phyloP scores from a whole-genome alignment of 1,140 invertebrate species.

The Planococcus citri region DNA sequence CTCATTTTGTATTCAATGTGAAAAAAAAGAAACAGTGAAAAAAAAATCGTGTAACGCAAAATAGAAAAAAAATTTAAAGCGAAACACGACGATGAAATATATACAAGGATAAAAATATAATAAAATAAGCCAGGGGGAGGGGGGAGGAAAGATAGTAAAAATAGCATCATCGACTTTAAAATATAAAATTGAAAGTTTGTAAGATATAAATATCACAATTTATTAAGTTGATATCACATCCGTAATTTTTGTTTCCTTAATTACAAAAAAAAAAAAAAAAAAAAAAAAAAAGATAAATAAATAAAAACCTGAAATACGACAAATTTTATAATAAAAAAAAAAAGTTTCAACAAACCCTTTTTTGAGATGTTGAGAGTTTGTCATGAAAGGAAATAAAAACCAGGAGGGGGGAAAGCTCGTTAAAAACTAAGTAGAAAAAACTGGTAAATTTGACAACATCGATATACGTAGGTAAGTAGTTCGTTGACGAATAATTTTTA shows the following conservation, averaged over 20 bases:
- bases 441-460: too few species aligned
- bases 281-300: too few species aligned
- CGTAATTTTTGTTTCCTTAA: neutral
- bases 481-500: too few species aligned
- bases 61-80: neutral
- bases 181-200: neutral
- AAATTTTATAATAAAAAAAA: too few species aligned
- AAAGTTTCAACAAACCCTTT: too few species aligned
- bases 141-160: neutral
- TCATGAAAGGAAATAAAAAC: too few species aligned
- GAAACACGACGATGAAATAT: neutral
- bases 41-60: neutral
- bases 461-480: too few species aligned
- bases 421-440: too few species aligned
- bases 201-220: slow-evolving; percentile 4
- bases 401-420: too few species aligned
- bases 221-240: slow-evolving; percentile 7
- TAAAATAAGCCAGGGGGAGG: neutral
- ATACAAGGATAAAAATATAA: neutral
- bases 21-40: neutral
- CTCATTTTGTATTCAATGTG: neutral
- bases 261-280: neutral
- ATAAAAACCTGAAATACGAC: too few species aligned
- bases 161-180: slow-evolving; percentile 7
- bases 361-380: too few species aligned